These are phyloP conservation scores for Archilochus colubris DNA, from an alignment of 2,113 vertebrate species.

Conservation along the genomic window DNA sequence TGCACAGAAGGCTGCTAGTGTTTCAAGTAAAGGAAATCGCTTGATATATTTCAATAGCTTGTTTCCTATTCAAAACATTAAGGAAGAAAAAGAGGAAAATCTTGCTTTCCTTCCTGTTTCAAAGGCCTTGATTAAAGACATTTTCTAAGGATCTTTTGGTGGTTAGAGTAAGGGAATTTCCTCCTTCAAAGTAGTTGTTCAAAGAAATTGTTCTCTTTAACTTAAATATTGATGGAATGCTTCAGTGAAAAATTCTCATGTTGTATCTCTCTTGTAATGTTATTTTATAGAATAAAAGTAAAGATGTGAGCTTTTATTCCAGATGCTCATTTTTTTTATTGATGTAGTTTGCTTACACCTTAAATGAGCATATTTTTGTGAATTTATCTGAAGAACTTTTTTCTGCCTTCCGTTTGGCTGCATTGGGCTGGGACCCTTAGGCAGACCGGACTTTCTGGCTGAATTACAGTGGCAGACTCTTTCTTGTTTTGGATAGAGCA, in stretches of 20 bases:
- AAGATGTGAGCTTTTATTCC: constrained; percentile 29
- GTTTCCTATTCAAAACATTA: constrained; percentile 65
- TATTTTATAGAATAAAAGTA: constrained; percentile 2
- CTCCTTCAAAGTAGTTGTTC: constrained; percentile 35
- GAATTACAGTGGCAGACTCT: constrained; percentile 25
- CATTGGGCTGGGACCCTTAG: neutral
- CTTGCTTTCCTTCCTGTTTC: constrained; percentile 64
- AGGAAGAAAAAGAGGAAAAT: constrained; percentile 63
- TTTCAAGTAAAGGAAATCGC: constrained; percentile 60
- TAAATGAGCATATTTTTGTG: neutral
- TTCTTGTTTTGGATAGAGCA: neutral
- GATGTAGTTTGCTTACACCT: constrained; percentile 14
- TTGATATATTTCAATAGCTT: constrained; percentile 64
- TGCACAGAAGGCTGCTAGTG: constrained; percentile 38
- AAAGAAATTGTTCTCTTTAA: constrained; percentile 44
- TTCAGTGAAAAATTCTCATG: constrained; percentile 9
- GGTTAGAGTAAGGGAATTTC: constrained; percentile 46
- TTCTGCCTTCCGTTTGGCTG: constrained; percentile 6
- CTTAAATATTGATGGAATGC: neutral
- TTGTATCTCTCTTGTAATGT: constrained; percentile 3
- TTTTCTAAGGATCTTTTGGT: constrained; percentile 32
- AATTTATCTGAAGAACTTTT: constrained; percentile 20
- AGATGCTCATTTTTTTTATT: neutral
- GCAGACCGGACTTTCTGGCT: constrained; percentile 6
- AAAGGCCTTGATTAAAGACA: constrained; percentile 55